Conservation (phyloP, 2,113 vertebrate genomes). For the Spea multiplicata region DNA sequence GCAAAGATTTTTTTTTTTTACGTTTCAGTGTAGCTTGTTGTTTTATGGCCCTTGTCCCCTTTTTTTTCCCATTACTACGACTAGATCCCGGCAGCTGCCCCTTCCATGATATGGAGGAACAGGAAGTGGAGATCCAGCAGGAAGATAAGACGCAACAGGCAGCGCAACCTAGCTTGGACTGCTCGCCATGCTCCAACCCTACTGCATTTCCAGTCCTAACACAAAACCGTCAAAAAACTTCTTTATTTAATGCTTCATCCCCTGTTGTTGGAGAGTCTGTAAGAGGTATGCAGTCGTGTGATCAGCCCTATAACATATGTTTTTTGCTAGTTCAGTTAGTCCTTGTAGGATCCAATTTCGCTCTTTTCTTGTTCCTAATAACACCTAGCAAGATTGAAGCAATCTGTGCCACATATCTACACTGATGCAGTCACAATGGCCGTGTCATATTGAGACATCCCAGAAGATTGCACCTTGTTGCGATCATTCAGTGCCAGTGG, state of each 20-base stretch:
- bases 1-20: too few relatives aligned
- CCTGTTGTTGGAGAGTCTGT: conserved; percentile 60
- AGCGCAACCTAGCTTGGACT: conserved; percentile 60
- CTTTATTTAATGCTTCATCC: conserved; percentile 55
- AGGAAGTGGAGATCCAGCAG: conserved; percentile 56
- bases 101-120: conserved; percentile 65
- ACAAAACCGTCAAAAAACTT: conserved; percentile 54
- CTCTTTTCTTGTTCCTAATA: too few relatives aligned
- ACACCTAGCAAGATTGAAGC: too few relatives aligned
- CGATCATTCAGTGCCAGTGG: too few relatives aligned
- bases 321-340: neutral
- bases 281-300: conserved; percentile 53
- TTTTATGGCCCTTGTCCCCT: neutral
- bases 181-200: conserved; percentile 53
- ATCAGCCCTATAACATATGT: neutral
- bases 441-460: too few relatives aligned
- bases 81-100: conserved; percentile 58
- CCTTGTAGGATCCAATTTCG: too few relatives aligned
- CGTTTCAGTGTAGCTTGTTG: too few relatives aligned
- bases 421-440: too few relatives aligned
- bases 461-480: too few relatives aligned
- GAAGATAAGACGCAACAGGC: conserved; percentile 61
- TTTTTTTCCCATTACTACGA: neutral
- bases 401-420: too few relatives aligned
- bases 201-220: conserved; percentile 63